Base-by-base conservation (phyloP, 2,113 vertebrate species). In the Chaetodon auriga region DNA sequence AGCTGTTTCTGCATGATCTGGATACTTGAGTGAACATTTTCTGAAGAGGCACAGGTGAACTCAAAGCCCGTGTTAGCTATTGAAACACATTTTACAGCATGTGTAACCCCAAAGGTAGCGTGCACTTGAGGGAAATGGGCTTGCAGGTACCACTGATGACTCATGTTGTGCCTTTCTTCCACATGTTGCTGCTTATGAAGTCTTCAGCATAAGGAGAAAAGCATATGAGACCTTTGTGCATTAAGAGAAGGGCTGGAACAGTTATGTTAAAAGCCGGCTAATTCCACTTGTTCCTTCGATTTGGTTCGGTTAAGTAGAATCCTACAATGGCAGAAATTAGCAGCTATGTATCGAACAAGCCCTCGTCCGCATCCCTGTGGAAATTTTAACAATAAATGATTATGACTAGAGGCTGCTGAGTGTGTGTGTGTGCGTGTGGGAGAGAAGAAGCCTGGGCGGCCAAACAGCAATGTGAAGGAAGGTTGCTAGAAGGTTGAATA, bases 401-500 rank as follows among this genome's bases (percentile, higher is more conserved):
- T 18, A 77, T 73, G 78, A 75, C 64, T 78, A 38, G 65, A 89
- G 70, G 79, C 76, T 85, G 79, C 84, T 60, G 74, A 81, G 69
- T 77, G 68, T 75, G 74, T 77, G 79, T 74, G 84, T 84, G 71
- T 78, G 74, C 76, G 81, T 74, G 84, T 38, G 84, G 49, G 75
- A 78, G 80, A 78, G 61, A 69, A 77, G 58, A 84, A 81, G 81
- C 72, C 65, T 80, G 78, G 80, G 72, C 51, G 23, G 69, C 73
- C 73, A 64, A 77, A 71, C 78, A 71, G 55, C 63, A 74, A 80
- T 77, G 81, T 88, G 89, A 90, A 74, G 76, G 63, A 90, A 90
- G 88, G 84, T 93, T 90, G 86, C 75, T 87, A 74, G 77, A 89
- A 85, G 85, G 86, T 87, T 89, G 86, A 87, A 90, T 88, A 83